These are phyloP conservation scores for Zoroaster sp. DNA, from an alignment of 53 echinoderm and acorn worm genomes.

Conservation along the genomic window DNA sequence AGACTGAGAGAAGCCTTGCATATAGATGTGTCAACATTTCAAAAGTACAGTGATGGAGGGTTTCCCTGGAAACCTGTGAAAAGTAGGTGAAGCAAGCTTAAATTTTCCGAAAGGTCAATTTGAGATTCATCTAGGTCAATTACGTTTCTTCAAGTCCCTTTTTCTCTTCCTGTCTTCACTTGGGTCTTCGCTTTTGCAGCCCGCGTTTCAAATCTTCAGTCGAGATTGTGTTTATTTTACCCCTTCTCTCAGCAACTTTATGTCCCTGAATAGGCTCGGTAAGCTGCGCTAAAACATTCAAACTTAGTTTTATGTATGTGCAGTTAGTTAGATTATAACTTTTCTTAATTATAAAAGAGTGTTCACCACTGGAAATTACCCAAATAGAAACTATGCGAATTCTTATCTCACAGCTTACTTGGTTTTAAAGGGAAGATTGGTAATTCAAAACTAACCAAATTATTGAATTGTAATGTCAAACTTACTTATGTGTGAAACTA, in stretches of 20 bases:
- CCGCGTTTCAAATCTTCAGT: neutral
- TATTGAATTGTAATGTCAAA: too few species aligned
- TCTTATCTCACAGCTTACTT: too few species aligned
- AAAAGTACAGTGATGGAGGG: constrained; percentile 40
- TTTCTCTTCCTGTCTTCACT: neutral
- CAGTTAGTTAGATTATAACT: too few species aligned
- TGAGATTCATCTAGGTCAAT: constrained; percentile 33
- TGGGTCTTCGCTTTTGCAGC: neutral
- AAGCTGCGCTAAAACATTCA: too few species aligned
- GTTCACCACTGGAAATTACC: too few species aligned
- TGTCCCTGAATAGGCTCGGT: too few species aligned
- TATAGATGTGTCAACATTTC: constrained; percentile 34
- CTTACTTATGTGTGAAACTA: too few species aligned
- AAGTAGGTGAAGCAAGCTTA: constrained; percentile 47
- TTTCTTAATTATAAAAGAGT: too few species aligned
- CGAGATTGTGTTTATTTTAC: neutral
- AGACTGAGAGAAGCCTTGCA: neutral
- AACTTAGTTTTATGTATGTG: too few species aligned
- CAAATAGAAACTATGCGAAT: too few species aligned
- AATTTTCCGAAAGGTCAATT: constrained; percentile 36
- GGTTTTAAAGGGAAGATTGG: too few species aligned
- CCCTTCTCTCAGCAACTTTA: neutral
- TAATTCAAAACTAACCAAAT: too few species aligned
- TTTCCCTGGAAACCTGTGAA: constrained; percentile 37
- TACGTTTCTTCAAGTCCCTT: constrained; percentile 5